Evolutionary conservation across 2,797 vertebrate species (phyloP).

Genomic region (Pseudochirops corinnae): DNA sequence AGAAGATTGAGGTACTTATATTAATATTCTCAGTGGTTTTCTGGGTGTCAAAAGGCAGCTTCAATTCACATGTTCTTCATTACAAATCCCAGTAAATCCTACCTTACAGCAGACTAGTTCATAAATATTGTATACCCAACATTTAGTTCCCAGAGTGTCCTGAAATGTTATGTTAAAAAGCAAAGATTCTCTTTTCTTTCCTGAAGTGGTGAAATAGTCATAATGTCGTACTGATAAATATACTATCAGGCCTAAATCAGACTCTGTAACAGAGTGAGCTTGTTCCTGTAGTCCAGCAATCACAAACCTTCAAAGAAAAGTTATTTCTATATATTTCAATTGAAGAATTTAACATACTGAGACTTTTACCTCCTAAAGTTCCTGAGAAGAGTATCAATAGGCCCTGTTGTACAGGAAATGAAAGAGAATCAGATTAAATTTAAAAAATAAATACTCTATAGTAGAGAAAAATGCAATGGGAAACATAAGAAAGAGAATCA

Average conservation of each 20-base stretch:
- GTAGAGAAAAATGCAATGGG: slow-evolving; percentile 27
- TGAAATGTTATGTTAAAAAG: slow-evolving; percentile 51
- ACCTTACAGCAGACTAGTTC: background rate
- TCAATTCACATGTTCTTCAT: slow-evolving; percentile 31
- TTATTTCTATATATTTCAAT: background rate
- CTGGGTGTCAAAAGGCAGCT: slow-evolving; percentile 40
- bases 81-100: slow-evolving; percentile 13
- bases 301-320: slow-evolving; percentile 21
- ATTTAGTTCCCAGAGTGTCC: slow-evolving; percentile 11
- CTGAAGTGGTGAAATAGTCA: slow-evolving; percentile 30
- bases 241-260: slow-evolving; percentile 2
- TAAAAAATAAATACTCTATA: slow-evolving; percentile 34
- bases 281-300: background rate
- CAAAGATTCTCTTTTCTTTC: slow-evolving; percentile 15
- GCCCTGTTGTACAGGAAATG: slow-evolving; percentile 5
- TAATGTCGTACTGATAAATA: slow-evolving; percentile 38
- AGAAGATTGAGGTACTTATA: slow-evolving; percentile 17
- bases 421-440: slow-evolving; percentile 35
- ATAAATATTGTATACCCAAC: background rate
- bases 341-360: slow-evolving; percentile 35
- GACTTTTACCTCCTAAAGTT: slow-evolving; percentile 46
- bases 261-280: slow-evolving; percentile 5
- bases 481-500: background rate
- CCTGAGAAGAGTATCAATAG: slow-evolving; percentile 9
- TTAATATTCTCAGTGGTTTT: background rate